A percentile compares a stretch with the other conserved stretches of the same genome.
Conservation (phyloP, 1,140 invertebrate genomes). For the Tetramorium parvispinum region DNA sequence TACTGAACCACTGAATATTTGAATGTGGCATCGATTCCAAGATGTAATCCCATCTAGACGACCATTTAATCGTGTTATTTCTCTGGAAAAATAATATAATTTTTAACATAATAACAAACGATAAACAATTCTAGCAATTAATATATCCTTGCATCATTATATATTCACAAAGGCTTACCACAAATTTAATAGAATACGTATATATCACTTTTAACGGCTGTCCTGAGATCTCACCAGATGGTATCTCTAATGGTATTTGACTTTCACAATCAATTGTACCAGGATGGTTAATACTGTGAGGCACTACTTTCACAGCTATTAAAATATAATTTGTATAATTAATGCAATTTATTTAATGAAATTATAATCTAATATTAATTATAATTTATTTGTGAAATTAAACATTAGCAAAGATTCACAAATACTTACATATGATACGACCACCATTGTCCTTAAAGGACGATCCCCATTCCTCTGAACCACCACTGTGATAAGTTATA, state of each 20-base stretch:
- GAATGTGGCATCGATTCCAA: constrained; percentile 99
- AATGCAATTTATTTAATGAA: not conserved
- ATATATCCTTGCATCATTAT: not conserved
- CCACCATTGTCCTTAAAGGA: constrained; percentile 92
- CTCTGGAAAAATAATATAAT: constrained; percentile 82
- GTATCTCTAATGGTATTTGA: constrained; percentile 89
- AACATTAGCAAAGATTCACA: not conserved
- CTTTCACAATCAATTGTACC: constrained; percentile 86
- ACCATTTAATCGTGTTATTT: constrained; percentile 97
- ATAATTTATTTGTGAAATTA: not conserved
- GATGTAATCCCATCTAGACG: constrained; percentile 99
- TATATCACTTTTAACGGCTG: constrained; percentile 91
- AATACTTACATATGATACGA: constrained; percentile 92
- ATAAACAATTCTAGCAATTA: constrained; percentile 9
- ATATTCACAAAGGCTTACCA: constrained; percentile 84
- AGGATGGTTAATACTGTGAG: constrained; percentile 92
- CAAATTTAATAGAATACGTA: constrained; percentile 95
- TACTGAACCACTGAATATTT: constrained; percentile 99
- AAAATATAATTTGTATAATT: constrained; percentile 15
- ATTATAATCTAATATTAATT: not conserved
- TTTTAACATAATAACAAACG: not conserved
- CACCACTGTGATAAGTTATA: constrained; percentile 96
- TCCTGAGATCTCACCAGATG: constrained; percentile 85
- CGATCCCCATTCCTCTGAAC: constrained; percentile 93
- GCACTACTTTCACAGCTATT: constrained; percentile 90